Conservation (phyloP, 2,888 invertebrate genomes). For the Thecophora atra region DNA sequence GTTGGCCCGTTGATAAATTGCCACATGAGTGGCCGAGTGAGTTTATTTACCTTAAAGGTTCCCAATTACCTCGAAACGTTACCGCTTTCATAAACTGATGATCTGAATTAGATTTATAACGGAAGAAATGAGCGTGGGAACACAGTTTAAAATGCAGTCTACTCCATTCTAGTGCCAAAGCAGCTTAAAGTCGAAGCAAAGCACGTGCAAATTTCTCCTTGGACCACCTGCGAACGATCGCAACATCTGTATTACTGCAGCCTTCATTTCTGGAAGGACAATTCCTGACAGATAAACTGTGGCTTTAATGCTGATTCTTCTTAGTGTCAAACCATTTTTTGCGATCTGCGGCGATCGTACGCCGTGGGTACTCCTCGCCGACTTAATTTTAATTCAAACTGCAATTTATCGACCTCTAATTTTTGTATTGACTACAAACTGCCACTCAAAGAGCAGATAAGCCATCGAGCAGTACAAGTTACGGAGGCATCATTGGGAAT, state of each 20-base stretch:
- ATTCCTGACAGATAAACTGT: too few relatives aligned
- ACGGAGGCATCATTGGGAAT: neutral
- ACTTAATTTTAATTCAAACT: conserved; percentile 12
- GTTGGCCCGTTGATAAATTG: conserved; percentile 16
- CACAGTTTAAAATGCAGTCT: neutral
- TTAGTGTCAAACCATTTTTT: neutral
- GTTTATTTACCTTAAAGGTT: conserved; percentile 33
- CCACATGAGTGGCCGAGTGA: conserved; percentile 18
- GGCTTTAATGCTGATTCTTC: too few relatives aligned
- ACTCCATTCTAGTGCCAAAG: too few relatives aligned
- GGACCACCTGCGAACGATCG: too few relatives aligned
- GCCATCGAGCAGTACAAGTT: neutral
- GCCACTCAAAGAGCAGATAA: conserved; percentile 20
- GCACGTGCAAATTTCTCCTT: too few relatives aligned
- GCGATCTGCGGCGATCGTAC: neutral
- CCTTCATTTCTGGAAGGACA: too few relatives aligned
- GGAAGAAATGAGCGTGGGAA: conserved; percentile 26
- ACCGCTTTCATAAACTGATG: conserved; percentile 10
- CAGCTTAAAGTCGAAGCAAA: too few relatives aligned
- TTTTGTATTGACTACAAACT: neutral
- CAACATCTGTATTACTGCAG: too few relatives aligned
- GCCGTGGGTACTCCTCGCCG: neutral
- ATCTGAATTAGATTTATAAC: conserved; percentile 28
- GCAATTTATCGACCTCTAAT: conserved; percentile 2
- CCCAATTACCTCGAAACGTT: conserved; percentile 29